Evolutionary conservation across 2,113 vertebrate species (phyloP).

Genomic region (Psammodynastes pulverulentus): DNA sequence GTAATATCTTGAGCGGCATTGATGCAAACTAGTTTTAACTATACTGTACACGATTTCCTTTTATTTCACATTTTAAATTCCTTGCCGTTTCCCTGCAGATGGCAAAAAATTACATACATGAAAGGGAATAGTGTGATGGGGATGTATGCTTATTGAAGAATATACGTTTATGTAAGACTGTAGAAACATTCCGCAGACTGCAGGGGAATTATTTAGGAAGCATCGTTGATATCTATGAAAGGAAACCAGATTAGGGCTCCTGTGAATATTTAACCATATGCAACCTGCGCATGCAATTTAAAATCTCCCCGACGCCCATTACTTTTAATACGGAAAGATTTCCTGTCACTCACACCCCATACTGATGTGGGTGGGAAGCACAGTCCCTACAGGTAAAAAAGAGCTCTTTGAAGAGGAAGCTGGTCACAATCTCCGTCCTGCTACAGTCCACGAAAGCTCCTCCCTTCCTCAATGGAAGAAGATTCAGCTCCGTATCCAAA

Average conservation of each 20-base stretch:
- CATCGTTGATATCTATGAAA: not conserved
- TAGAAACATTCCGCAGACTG: not conserved
- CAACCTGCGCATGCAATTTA: not conserved
- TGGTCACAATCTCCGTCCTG: not conserved
- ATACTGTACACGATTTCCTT: not conserved
- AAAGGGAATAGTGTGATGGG: not conserved
- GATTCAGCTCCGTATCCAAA: not conserved
- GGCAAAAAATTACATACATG: not conserved
- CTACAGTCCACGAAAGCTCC: not conserved
- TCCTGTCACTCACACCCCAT: not conserved
- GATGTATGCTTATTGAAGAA: not conserved
- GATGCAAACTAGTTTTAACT: not conserved
- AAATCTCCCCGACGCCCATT: not conserved
- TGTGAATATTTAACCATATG: not conserved
- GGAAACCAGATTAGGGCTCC: not conserved
- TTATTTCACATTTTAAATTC: not conserved
- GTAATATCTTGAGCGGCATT: not conserved
- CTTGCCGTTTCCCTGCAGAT: not conserved
- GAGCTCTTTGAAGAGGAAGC: not conserved
- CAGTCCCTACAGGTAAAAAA: not conserved
- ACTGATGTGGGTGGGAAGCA: not conserved
- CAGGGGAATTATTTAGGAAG: not conserved
- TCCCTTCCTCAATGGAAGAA: not conserved
- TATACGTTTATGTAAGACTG: not conserved
- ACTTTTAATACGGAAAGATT: not conserved